Conservation (phyloP, 2,888 invertebrate genomes). For the Pediacus dermestoides region DNA sequence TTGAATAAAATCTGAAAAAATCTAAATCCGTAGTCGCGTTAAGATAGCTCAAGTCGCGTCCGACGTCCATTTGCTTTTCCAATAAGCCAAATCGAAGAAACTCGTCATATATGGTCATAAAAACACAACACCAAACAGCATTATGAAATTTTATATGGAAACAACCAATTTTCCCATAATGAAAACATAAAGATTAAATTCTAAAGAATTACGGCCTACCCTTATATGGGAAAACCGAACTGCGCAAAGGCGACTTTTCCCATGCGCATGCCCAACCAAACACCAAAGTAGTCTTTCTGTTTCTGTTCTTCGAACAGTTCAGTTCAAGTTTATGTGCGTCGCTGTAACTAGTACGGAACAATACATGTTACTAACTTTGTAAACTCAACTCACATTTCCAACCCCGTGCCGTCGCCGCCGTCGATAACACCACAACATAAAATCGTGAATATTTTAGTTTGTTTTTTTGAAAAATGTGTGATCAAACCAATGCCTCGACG, state of each 20-base stretch:
- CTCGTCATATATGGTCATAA: too few relatives aligned
- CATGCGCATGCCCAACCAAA: conserved; percentile 25
- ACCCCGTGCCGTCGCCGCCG: background rate
- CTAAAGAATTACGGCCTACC: conserved; percentile 22
- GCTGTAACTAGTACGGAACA: conserved; percentile 14
- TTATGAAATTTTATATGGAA: too few relatives aligned
- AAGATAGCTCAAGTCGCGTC: too few relatives aligned
- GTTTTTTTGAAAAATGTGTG: conserved; percentile 43
- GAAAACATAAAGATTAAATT: conserved; percentile 24
- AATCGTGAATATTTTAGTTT: conserved; percentile 18
- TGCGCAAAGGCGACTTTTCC: conserved; percentile 35
- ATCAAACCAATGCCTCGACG: conserved; percentile 60
- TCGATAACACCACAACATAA: conserved; percentile 14
- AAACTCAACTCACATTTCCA: background rate
- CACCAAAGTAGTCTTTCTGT: background rate
- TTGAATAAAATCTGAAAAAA: too few relatives aligned
- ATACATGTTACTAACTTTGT: background rate
- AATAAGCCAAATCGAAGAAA: too few relatives aligned
- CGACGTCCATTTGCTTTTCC: too few relatives aligned
- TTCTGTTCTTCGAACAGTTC: conserved; percentile 12
- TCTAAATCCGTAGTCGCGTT: too few relatives aligned
- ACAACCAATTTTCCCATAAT: too few relatives aligned
- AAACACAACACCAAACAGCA: too few relatives aligned
- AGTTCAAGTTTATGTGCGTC: conserved; percentile 25
- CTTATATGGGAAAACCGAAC: conserved; percentile 32